Evolutionary conservation across 2,113 vertebrate species (phyloP).

Genomic region (Chloebia gouldiae): DNA sequence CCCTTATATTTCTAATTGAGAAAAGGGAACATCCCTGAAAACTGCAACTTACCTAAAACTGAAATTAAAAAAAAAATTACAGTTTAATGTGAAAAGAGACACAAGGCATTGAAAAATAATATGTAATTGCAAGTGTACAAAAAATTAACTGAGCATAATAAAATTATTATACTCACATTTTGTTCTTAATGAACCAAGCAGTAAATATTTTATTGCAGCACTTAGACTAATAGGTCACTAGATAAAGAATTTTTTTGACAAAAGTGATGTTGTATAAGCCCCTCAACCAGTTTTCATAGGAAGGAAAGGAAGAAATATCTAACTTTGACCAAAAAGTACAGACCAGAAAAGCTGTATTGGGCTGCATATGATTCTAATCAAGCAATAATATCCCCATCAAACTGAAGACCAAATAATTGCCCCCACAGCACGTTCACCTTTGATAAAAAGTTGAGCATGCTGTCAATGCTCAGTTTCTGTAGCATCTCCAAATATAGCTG

Average conservation of each 20-base stretch:
- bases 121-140: neutral
- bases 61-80: neutral
- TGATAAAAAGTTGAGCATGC: neutral
- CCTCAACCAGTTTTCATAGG: neutral
- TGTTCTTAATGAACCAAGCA: neutral
- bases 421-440: neutral
- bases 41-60: neutral
- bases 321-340: neutral
- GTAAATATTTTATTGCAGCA: neutral
- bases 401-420: neutral
- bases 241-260: neutral
- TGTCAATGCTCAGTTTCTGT: neutral
- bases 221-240: neutral
- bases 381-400: neutral
- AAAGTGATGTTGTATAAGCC: neutral
- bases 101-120: neutral
- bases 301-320: neutral
- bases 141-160: neutral
- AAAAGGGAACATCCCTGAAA: neutral
- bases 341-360: neutral
- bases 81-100: neutral
- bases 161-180: neutral
- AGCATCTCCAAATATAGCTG: slow-evolving; percentile 9
- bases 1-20: neutral
- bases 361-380: neutral